These are phyloP conservation scores for Drosophila nebulosa DNA, from an alignment of 1,140 invertebrate species.

Conservation along the genomic window DNA sequence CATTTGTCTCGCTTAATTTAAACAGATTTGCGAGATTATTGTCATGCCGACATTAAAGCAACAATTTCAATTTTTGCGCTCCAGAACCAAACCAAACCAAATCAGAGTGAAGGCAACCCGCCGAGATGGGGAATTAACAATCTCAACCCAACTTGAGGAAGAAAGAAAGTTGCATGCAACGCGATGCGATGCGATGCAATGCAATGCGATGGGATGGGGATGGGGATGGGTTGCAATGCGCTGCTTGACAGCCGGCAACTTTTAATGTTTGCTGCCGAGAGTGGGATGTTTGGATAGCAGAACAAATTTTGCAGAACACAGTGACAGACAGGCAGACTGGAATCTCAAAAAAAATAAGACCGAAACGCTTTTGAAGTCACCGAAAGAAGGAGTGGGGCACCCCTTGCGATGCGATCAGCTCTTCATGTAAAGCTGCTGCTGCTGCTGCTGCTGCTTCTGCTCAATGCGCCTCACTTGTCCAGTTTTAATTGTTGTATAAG, in stretches of 20 bases:
- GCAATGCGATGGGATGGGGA: slow-evolving; percentile 9
- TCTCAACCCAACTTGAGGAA: slow-evolving; percentile 25
- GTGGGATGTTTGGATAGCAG: slow-evolving; percentile 74
- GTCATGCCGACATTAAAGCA: slow-evolving; percentile 75
- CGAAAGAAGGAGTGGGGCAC: neutral
- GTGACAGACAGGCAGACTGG: slow-evolving; percentile 41
- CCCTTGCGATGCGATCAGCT: neutral
- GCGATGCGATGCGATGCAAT: neutral
- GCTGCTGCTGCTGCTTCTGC: neutral
- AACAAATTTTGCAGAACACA: slow-evolving; percentile 68
- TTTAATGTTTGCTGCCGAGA: slow-evolving; percentile 63
- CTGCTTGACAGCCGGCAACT: slow-evolving; percentile 71
- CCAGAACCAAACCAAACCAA: slow-evolving; percentile 16
- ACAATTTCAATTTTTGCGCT: slow-evolving; percentile 63
- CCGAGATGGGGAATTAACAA: slow-evolving; percentile 39
- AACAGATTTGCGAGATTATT: slow-evolving; percentile 79
- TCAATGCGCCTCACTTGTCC: slow-evolving; percentile 21
- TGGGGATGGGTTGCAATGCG: slow-evolving; percentile 63
- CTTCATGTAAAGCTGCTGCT: neutral
- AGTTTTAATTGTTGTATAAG: slow-evolving; percentile 48
- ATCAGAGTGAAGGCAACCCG: slow-evolving; percentile 17
- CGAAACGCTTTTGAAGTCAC: neutral
- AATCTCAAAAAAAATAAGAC: neutral
- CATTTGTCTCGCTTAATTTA: slow-evolving; percentile 79
- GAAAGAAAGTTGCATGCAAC: slow-evolving; percentile 34